Base-by-base conservation (phyloP, 2,113 vertebrate genomes). In the Misgurnus mizolepis region DNA sequence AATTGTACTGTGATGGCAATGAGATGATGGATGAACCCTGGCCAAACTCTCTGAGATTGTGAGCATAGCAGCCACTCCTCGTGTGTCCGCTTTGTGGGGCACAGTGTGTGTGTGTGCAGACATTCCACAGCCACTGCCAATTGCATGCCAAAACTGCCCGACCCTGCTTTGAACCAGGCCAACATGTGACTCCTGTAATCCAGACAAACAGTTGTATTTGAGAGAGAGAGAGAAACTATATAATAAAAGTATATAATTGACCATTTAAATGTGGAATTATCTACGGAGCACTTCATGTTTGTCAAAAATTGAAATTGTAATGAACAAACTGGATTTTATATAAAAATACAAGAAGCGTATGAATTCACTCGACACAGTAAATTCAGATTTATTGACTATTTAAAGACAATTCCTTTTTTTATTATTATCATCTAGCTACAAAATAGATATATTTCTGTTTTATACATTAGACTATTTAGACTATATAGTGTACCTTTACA, bases 81-180 rank as follows among this genome's bases (percentile, higher is more conserved):
- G 3, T 5, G 61, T 14, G 69, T 41, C 55, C n/a, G 70, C 53
- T 82, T 65, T 70, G 60, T n/a, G 60, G 41, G 53, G 11, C 53
- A 69, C 39, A 50, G 49, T 81, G 83, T 80, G 76, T 80, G 76
- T 82, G 79, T 77, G 86, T 79, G 9, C 66, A 80, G 83, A 56
- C 87, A 90, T 88, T 88, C 89, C 88, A 69, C 78, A 79, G 80
- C 40, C 76, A 83, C 72, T 84, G 76, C 83, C 84, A 85, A 82
- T 84, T 68, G 75, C 88, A 90, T 88, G 77, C 72, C 86, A 86
- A 67, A 69, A 80, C 45, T 72, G 50, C 70, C 82, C 87, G 87
- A 92, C 88, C 90, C 88, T 78, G 15, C 87, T 88, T 61, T 92
- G 89, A 92, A 92, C 90, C 86, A 60, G 78, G 84, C 76, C 85